Conservation (phyloP, 2,113 vertebrate species). For the Aplodontia rufa region DNA sequence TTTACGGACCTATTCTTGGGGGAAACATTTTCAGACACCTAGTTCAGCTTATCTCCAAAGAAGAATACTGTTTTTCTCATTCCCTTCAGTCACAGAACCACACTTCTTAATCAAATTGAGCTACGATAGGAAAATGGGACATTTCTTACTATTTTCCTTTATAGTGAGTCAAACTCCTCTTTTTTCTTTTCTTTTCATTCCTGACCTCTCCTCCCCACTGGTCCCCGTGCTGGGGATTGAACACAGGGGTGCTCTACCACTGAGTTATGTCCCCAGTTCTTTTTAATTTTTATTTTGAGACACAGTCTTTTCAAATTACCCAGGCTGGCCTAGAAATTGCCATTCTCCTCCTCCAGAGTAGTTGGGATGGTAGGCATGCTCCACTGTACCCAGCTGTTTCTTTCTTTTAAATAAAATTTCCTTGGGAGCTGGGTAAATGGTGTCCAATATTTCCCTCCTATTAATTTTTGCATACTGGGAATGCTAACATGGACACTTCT, state of each 20-base stretch:
- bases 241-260: neutral
- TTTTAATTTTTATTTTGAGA: neutral
- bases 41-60: neutral
- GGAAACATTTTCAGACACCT: neutral
- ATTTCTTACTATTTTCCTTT: neutral
- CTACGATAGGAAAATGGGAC: rapidly evolving
- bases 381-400: neutral
- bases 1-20: neutral
- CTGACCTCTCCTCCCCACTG: too few relatives aligned
- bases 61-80: neutral
- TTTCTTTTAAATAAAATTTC: neutral
- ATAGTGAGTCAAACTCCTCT: neutral
- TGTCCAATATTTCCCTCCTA: neutral
- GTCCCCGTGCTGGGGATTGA: neutral
- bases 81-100: neutral
- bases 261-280: neutral
- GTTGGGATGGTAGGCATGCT: neutral
- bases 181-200: neutral
- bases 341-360: neutral
- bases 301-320: neutral
- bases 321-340: neutral
- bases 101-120: neutral
- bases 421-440: neutral
- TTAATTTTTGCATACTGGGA: neutral
- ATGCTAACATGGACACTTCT: neutral